phyloP scores from a whole-genome alignment of 2,113 vertebrate genomes.

The Ciconia boyciana region DNA sequence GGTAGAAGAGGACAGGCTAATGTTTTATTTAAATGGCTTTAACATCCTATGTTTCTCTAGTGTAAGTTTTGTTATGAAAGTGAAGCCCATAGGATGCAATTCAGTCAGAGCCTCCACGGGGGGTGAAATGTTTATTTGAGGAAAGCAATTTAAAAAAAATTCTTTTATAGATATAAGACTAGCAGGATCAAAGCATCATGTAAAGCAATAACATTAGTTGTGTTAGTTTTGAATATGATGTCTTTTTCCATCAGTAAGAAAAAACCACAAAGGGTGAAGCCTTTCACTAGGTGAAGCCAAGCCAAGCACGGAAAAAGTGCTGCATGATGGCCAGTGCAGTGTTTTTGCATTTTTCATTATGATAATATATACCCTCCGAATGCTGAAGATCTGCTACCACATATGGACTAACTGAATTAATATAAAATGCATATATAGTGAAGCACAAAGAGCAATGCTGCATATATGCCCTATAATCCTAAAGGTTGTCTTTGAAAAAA shows the following conservation, averaged over 20 bases:
- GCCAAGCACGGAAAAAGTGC: neutral
- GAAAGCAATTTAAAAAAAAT: neutral
- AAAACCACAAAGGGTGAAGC: neutral
- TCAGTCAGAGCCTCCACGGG: neutral
- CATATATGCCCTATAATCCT: neutral
- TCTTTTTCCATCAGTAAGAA: neutral
- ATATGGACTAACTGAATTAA: neutral
- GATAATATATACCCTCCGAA: neutral
- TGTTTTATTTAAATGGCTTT: constrained; percentile 45
- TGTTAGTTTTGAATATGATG: neutral
- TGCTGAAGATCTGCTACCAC: neutral
- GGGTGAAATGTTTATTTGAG: neutral
- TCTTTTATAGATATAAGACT: neutral
- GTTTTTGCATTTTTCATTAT: neutral
- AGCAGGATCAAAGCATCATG: neutral
- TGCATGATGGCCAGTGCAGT: neutral
- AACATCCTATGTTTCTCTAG: neutral
- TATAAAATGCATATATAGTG: neutral
- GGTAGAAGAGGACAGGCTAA: neutral
- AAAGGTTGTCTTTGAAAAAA: neutral
- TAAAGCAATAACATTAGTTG: neutral
- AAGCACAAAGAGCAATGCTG: neutral
- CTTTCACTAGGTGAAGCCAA: neutral
- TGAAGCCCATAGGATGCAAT: neutral
- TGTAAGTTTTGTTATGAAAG: neutral